Evolutionary conservation across 2,888 invertebrate genomes (phyloP), one percentile per base, ranked within the genome.

Genomic region (Choreutis nemorana): DNA sequence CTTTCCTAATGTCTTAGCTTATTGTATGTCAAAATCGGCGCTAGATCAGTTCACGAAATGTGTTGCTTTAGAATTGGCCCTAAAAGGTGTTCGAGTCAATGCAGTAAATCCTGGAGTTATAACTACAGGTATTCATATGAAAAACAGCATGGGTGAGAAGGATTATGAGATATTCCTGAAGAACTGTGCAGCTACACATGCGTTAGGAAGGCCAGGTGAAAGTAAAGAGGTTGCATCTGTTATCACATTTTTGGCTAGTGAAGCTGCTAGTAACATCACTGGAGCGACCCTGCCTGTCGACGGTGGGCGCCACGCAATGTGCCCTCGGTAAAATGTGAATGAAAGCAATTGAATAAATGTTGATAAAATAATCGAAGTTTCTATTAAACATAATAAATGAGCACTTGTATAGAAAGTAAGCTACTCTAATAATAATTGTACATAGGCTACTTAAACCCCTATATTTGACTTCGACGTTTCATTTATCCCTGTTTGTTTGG

Each of bases 21-120:
- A 98, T 60, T 88, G 87, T 48, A 88, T 97, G 82, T 94, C 94
- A 4, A 98, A 98, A 78, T 82, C 94, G 23, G 94, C 95, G 3
- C 63, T 97, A 4, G 97, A 98, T 72, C 97, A 97, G 56, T 87
- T 98, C 42, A 98, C 97, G 0, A 83, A 89, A 54, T 95, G 95
- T 57, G 81, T 87, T 2, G 94, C 97, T 4, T 64, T 98, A 13
- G 97, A 93, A 50, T 66, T 93, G 31, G 92, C 86, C 13, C 49
- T 81, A 0, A 89, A 89, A 55, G 85, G 87, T 38, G 90, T 96
- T 0, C 81, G 96, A 15, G 93, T 93, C 0, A 97, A 97, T 62
- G 84, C 90, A 29, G 94, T 96, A 0, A 94, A 94, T 66, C 97
- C 97, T 21, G 97, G 97, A 9, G 96, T 97, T 0, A 88, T 91